Evolutionary conservation across 2,797 vertebrate species (phyloP).

Genomic region (Antrozous pallidus): DNA sequence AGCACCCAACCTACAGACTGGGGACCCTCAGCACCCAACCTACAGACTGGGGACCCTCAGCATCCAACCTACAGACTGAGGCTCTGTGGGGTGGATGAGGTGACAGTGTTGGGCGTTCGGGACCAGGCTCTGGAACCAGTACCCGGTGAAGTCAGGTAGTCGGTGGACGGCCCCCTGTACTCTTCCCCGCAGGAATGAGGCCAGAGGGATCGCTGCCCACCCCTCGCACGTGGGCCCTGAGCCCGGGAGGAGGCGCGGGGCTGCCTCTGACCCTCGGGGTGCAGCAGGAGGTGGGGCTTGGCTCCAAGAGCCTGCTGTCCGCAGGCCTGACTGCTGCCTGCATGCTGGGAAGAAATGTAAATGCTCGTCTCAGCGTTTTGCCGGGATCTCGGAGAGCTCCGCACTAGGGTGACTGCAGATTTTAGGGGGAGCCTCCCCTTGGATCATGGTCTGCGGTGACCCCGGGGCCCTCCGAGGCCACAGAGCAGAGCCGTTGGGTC

Average conservation of each 20-base stretch:
- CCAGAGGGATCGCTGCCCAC: background rate
- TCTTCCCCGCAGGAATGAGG: background rate
- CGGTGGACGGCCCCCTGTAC: too few relatives aligned
- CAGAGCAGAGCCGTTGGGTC: constrained; percentile 59
- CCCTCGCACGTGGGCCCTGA: background rate
- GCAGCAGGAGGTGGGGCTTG: background rate
- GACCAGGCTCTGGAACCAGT: background rate
- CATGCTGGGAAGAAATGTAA: background rate
- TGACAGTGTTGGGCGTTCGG: too few relatives aligned
- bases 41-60: too few relatives aligned
- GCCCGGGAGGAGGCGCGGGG: background rate
- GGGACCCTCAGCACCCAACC: too few relatives aligned
- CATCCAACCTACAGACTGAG: too few relatives aligned
- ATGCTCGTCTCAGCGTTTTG: background rate
- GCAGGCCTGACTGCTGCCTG: background rate
- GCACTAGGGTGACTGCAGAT: background rate
- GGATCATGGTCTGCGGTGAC: constrained; percentile 46
- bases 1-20: too few relatives aligned
- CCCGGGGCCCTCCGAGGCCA: constrained; percentile 63
- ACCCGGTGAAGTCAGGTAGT: background rate
- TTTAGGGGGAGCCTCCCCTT: background rate
- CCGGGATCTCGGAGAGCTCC: background rate
- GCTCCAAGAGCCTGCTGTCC: background rate
- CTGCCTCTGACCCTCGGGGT: background rate
- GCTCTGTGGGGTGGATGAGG: too few relatives aligned